Conservation (phyloP, 2,797 vertebrate genomes). For the Xyrichtys novacula region DNA sequence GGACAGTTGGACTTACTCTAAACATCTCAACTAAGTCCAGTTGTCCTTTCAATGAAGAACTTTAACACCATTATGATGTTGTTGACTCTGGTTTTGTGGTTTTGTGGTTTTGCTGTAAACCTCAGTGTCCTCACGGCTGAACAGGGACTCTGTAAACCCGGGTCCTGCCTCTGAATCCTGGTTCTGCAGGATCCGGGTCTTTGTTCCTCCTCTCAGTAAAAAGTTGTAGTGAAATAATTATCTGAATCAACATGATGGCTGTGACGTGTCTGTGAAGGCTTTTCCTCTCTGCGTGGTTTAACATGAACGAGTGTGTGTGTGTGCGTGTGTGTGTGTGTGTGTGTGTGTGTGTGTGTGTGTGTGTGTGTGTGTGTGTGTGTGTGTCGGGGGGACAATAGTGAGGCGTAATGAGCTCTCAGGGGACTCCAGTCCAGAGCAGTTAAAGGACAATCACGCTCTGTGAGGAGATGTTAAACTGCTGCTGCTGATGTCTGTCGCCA, state of each 20-base stretch:
- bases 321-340: slow-evolving; percentile 13
- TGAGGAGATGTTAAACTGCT: slow-evolving; percentile 92
- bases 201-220: slow-evolving; percentile 87
- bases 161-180: no score
- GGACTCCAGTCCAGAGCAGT: slow-evolving; percentile 87
- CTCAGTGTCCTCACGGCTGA: no score
- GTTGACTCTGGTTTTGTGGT: no score
- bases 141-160: no score
- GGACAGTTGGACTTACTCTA: no score
- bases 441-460: slow-evolving; percentile 88
- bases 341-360: slow-evolving; percentile 2
- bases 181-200: no score
- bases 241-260: slow-evolving; percentile 86
- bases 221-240: slow-evolving; percentile 87
- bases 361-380: slow-evolving; percentile 18
- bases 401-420: slow-evolving; percentile 92
- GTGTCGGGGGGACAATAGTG: slow-evolving; percentile 79
- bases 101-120: no score
- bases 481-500: slow-evolving; percentile 81
- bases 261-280: slow-evolving; percentile 83
- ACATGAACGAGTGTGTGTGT: slow-evolving; percentile 6
- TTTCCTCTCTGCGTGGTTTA: slow-evolving; percentile 73
- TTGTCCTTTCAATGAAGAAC: no score
- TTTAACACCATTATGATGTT: no score
- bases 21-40: no score